These are phyloP conservation scores for Mormyrus lacerda DNA, from an alignment of 2,113 vertebrate genomes.

Conservation along the genomic window DNA sequence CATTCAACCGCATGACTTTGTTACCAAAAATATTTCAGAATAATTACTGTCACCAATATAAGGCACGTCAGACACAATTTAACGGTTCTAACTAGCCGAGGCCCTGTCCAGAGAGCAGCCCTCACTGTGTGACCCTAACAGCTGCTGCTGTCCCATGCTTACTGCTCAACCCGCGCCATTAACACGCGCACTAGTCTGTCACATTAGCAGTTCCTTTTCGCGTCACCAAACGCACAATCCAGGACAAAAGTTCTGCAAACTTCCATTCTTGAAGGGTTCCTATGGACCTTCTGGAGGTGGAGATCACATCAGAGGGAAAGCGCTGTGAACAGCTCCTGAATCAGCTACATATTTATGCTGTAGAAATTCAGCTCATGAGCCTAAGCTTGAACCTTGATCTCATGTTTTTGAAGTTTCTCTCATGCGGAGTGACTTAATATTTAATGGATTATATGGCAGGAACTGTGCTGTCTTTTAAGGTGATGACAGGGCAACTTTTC, in stretches of 20 bases:
- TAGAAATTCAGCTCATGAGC: background rate
- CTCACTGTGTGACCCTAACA: background rate
- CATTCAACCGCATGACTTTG: constrained; percentile 34
- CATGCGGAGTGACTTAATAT: background rate
- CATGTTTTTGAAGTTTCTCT: background rate
- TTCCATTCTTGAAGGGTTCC: background rate
- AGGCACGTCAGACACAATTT: background rate
- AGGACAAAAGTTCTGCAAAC: background rate
- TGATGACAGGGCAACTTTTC: background rate
- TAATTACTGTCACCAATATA: background rate
- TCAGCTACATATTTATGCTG: background rate
- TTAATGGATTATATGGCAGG: background rate
- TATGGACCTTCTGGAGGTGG: background rate
- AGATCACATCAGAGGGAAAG: background rate
- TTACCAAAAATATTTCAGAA: constrained; percentile 46
- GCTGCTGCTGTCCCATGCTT: background rate
- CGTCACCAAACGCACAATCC: background rate
- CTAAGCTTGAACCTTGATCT: background rate
- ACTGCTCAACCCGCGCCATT: background rate
- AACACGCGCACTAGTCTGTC: background rate
- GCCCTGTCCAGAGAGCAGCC: background rate
- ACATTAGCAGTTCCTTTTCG: background rate
- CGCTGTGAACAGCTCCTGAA: background rate
- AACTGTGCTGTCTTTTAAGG: background rate
- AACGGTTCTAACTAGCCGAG: background rate